Conservation (phyloP, 35 echinoderm and acorn worm genomes). For the Ptychodera flava region DNA sequence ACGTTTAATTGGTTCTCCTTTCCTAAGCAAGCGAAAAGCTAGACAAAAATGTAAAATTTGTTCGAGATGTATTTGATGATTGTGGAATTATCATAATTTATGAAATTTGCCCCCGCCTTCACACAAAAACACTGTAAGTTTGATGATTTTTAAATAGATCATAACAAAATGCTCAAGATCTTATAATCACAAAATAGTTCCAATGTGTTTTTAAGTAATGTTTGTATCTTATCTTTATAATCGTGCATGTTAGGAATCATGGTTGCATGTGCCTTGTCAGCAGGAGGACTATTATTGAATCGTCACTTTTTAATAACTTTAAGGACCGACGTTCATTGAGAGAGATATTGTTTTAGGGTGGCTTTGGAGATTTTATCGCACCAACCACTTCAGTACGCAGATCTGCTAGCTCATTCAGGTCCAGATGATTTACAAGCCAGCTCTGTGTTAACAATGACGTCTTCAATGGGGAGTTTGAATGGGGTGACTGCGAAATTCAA, state of each 20-base stretch:
- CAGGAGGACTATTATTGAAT: constrained; percentile 43
- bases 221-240: not conserved
- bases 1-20: too few species aligned
- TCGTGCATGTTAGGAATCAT: too few species aligned
- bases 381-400: constrained; percentile 28
- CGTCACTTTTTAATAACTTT: constrained; percentile 20
- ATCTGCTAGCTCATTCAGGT: too few species aligned
- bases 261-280: constrained; percentile 38
- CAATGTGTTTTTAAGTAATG: constrained; percentile 27
- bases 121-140: too few species aligned
- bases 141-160: too few species aligned
- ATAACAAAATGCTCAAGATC: too few species aligned
- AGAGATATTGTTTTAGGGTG: constrained; percentile 27
- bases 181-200: too few species aligned
- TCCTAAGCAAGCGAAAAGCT: too few species aligned
- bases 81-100: too few species aligned
- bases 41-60: too few species aligned
- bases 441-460: constrained; percentile 20
- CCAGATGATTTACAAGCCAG: constrained; percentile 17
- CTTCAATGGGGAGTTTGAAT: constrained; percentile 12
- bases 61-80: too few species aligned
- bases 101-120: too few species aligned
- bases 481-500: constrained; percentile 46
- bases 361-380: constrained; percentile 12
- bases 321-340: constrained; percentile 17